phyloP scores from a whole-genome alignment of 2,113 vertebrate species.

The Australoheros scitulus region DNA sequence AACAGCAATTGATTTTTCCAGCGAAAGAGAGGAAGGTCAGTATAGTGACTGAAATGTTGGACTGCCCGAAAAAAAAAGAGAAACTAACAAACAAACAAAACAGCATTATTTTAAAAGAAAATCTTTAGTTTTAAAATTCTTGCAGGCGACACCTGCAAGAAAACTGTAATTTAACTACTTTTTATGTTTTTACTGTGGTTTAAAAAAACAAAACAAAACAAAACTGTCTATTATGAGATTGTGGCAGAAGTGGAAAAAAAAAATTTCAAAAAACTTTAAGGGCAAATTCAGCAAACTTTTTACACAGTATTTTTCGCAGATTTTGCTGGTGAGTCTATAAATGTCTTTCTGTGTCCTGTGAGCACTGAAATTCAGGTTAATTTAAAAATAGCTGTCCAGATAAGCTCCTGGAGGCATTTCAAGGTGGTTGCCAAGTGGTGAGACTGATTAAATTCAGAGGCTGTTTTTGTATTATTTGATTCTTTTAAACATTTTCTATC shows the following conservation, averaged over 20 bases:
- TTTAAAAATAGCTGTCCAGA: background rate
- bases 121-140: too few relatives aligned
- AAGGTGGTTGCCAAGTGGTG: background rate
- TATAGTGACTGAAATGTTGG: background rate
- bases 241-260: background rate
- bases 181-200: background rate
- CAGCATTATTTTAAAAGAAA: background rate
- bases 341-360: background rate
- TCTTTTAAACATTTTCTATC: background rate
- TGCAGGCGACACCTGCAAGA: background rate
- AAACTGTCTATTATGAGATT: background rate
- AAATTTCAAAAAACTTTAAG: rapidly evolving
- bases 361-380: rapidly evolving
- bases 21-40: background rate
- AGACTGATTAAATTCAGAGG: background rate
- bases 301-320: background rate
- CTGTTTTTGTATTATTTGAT: background rate
- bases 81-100: background rate
- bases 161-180: background rate
- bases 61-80: background rate
- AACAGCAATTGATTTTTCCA: background rate
- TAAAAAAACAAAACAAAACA: background rate
- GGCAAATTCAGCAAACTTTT: background rate
- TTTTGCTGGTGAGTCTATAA: background rate
- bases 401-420: background rate